phyloP scores from a whole-genome alignment of 2,888 invertebrate genomes.

The Tachystola acroxantha region DNA sequence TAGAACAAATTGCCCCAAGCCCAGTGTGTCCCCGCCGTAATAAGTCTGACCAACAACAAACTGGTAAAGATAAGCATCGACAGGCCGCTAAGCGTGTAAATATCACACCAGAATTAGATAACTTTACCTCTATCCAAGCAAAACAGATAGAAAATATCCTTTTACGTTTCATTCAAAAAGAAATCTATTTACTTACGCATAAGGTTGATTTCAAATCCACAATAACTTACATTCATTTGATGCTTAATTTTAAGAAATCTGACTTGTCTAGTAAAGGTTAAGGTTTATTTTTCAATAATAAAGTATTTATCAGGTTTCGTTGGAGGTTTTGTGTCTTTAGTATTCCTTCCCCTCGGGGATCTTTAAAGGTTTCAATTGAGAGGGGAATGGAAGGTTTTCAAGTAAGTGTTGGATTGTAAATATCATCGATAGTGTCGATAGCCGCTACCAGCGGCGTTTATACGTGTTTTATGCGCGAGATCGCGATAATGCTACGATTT shows the following conservation, averaged over 20 bases:
- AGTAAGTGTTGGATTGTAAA: not conserved
- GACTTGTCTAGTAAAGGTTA: too few species aligned
- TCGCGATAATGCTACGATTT: slow-evolving; percentile 65
- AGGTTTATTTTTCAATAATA: too few species aligned
- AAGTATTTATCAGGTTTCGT: too few species aligned
- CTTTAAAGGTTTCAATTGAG: not conserved
- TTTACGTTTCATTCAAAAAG: too few species aligned
- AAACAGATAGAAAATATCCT: too few species aligned
- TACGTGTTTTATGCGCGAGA: slow-evolving; percentile 54
- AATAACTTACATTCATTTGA: too few species aligned
- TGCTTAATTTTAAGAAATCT: too few species aligned
- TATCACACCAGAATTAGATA: slow-evolving; percentile 24
- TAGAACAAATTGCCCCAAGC: slow-evolving; percentile 2
- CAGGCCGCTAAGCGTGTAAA: slow-evolving; percentile 39
- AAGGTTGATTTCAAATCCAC: too few species aligned
- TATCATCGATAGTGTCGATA: slow-evolving; percentile 40
- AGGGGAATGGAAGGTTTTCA: not conserved
- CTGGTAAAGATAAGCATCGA: slow-evolving; percentile 63
- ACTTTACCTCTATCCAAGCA: too few species aligned
- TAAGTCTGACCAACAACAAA: slow-evolving; percentile 46
- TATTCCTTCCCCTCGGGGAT: too few species aligned
- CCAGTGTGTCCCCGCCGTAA: slow-evolving; percentile 29
- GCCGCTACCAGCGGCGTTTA: slow-evolving; percentile 38
- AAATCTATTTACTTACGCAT: too few species aligned
- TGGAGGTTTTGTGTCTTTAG: too few species aligned